phyloP scores from a whole-genome alignment of 92 coral and sea anemone genomes.

The Desmophyllum pertusum region DNA sequence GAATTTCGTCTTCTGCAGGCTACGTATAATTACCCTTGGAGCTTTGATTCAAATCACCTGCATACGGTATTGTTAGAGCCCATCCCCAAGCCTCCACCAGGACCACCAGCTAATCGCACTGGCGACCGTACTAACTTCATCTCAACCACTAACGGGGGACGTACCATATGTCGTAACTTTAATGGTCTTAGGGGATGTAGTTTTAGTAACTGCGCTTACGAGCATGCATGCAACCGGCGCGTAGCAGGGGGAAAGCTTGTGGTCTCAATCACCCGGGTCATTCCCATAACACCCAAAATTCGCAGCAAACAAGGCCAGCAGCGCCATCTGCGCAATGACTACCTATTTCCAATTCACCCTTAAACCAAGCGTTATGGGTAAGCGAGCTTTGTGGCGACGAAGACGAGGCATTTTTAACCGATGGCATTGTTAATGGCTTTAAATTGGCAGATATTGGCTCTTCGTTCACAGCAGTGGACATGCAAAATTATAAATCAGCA shows the following conservation, averaged over 20 bases:
- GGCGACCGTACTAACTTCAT: slow-evolving; percentile 18
- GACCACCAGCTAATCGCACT: slow-evolving; percentile 16
- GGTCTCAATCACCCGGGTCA: background rate
- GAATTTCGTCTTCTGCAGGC: too few species aligned
- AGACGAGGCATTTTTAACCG: slow-evolving; percentile 25
- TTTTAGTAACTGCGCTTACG: slow-evolving; percentile 24
- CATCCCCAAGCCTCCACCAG: too few species aligned
- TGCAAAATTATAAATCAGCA: slow-evolving; percentile 40
- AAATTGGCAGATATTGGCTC: slow-evolving; percentile 11
- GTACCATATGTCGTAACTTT: slow-evolving; percentile 37
- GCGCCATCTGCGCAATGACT: background rate
- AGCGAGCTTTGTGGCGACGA: slow-evolving; percentile 26
- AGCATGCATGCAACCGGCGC: slow-evolving; percentile 34
- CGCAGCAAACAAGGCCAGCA: background rate
- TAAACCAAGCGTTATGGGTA: background rate
- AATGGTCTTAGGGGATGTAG: slow-evolving; percentile 28
- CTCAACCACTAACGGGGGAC: slow-evolving; percentile 28
- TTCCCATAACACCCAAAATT: background rate
- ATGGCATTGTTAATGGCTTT: slow-evolving; percentile 44
- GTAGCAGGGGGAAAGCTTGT: background rate
- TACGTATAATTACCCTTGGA: too few species aligned
- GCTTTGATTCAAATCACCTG: too few species aligned
- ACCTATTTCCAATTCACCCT: background rate
- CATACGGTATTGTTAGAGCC: too few species aligned
- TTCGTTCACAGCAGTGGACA: slow-evolving; percentile 36